Evolutionary conservation across 92 coral and sea anemone genomes (phyloP).

Genomic region (Micromussa lordhowensis): DNA sequence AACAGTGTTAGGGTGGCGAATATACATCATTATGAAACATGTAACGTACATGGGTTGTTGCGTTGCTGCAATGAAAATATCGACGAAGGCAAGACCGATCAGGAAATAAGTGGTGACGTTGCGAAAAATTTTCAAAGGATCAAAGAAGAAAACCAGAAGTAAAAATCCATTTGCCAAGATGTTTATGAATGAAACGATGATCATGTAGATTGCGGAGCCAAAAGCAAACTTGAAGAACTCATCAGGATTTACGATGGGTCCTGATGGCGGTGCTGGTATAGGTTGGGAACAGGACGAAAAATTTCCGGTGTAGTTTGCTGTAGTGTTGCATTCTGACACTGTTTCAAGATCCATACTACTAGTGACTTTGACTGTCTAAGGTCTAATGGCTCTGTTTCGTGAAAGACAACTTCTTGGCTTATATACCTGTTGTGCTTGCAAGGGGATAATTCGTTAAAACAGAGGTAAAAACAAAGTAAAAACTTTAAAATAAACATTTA

Average conservation of each 20-base stretch:
- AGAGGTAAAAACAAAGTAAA: no score
- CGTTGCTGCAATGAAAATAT: constrained; percentile 12
- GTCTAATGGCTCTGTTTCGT: background rate
- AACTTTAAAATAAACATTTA: no score
- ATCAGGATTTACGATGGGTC: background rate
- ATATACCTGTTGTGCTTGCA: background rate
- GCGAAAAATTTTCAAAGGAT: constrained; percentile 43
- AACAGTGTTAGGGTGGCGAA: background rate
- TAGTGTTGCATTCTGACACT: background rate
- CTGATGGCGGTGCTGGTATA: background rate
- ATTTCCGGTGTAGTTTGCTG: constrained; percentile 4
- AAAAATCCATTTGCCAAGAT: constrained; percentile 33
- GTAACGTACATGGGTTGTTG: constrained; percentile 40
- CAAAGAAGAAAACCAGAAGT: constrained; percentile 38
- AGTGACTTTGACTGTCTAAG: background rate
- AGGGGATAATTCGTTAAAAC: no score
- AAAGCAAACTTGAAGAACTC: constrained; percentile 25
- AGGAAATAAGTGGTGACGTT: constrained; percentile 43
- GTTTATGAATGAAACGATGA: constrained; percentile 27
- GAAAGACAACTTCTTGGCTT: background rate
- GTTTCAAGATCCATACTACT: background rate
- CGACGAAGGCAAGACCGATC: constrained; percentile 32
- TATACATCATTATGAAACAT: constrained; percentile 30
- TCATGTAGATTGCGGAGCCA: constrained; percentile 35
- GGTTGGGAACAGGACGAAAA: background rate